Evolutionary conservation across 2,113 vertebrate species (phyloP).

Genomic region (Eubucco bourcierii): DNA sequence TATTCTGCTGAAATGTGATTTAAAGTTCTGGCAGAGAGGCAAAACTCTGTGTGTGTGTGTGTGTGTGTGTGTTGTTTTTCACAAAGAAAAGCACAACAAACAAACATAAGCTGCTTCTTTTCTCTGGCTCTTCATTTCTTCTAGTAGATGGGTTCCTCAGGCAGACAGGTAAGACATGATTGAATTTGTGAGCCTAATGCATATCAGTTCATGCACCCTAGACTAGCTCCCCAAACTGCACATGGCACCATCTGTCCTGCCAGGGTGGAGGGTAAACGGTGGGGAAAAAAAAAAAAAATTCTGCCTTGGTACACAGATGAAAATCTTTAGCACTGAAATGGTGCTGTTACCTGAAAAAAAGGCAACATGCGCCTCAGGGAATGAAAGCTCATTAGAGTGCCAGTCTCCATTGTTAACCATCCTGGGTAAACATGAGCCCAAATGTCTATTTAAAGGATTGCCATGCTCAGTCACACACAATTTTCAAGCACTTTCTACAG

Average conservation of each 20-base stretch:
- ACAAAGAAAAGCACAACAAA: not conserved
- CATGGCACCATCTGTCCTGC: conserved; percentile 4
- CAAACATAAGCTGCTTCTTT: conserved; percentile 55
- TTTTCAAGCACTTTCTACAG: conserved; percentile 8
- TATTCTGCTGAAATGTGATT: conserved; percentile 53
- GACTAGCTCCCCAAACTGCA: conserved; percentile 37
- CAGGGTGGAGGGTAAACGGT: not conserved
- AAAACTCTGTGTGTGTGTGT: not conserved
- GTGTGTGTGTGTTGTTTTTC: no score
- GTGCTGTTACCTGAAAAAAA: conserved; percentile 26
- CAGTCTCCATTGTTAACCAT: not conserved
- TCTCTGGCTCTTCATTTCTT: conserved; percentile 30
- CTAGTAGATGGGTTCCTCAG: conserved; percentile 44
- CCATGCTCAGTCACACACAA: not conserved
- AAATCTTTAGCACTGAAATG: conserved; percentile 36
- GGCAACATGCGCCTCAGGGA: conserved; percentile 4
- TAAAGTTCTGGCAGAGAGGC: conserved; percentile 43
- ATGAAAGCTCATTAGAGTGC: conserved; percentile 32
- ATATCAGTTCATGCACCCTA: conserved; percentile 56
- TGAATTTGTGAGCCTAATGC: conserved; percentile 67
- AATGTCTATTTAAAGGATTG: conserved; percentile 12
- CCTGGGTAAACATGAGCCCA: not conserved
- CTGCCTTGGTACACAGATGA: not conserved
- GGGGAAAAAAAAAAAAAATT: not conserved
- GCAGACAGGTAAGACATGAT: conserved; percentile 67